A percentile compares a stretch with the other conserved stretches of the same genome.
Evolutionary conservation across 2,797 vertebrate genomes (phyloP).

Genomic region (Ataeniobius toweri): DNA sequence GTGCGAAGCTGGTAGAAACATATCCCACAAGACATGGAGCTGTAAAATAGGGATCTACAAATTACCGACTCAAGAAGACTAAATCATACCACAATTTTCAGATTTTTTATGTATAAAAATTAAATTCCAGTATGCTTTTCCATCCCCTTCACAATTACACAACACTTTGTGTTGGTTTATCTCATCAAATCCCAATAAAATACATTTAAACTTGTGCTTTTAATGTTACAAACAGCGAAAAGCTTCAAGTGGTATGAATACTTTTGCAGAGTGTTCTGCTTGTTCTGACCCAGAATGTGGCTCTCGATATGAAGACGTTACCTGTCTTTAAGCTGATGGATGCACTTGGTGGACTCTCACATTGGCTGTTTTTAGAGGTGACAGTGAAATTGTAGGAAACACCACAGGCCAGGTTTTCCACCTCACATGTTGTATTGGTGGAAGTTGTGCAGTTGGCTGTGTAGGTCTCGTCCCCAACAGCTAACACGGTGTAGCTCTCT

Average conservation of each 20-base stretch:
- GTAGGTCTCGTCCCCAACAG: conserved; percentile 42
- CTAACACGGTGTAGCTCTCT: conserved; percentile 63
- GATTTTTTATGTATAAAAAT: background rate
- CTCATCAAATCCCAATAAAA: background rate
- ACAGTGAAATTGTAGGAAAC: conserved; percentile 72
- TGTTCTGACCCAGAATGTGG: background rate
- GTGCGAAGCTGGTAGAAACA: background rate
- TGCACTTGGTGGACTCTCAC: conserved; percentile 66
- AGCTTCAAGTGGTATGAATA: background rate
- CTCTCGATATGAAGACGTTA: conserved; percentile 12
- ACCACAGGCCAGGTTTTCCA: conserved; percentile 74
- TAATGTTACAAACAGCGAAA: background rate
- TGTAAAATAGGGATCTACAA: background rate
- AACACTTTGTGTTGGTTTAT: background rate
- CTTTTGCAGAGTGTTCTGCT: no score
- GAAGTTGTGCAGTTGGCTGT: conserved; percentile 64
- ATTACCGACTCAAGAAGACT: background rate
- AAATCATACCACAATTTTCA: background rate
- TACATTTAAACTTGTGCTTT: background rate
- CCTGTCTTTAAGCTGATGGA: conserved; percentile 66
- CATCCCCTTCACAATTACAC: background rate
- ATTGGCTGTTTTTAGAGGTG: conserved; percentile 59
- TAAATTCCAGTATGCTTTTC: background rate
- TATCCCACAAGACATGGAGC: background rate
- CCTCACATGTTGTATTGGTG: conserved; percentile 66